Base-by-base conservation (phyloP, 2,113 vertebrate genomes). In the Pycnonotus jocosus region DNA sequence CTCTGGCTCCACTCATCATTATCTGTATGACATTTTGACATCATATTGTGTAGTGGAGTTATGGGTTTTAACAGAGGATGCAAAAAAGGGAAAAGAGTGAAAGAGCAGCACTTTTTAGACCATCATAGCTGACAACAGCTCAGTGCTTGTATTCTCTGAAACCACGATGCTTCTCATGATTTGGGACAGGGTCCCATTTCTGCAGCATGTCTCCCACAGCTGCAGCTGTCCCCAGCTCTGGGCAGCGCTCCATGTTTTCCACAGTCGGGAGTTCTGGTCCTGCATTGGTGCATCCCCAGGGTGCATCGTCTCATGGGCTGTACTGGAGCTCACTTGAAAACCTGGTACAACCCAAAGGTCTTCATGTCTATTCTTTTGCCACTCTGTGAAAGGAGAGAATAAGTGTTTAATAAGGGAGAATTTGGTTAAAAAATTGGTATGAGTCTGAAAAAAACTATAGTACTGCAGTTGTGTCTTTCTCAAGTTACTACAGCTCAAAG, bases 221-320 rank as follows among this genome's bases (percentile, higher is more conserved):
- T 69, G n/a, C 35, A 76, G 57, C 40, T 70, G 9, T 28, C 48
- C 37, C 40, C 2, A 1, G 17, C 65, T 71, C 38, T 33, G 12
- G 18, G 15, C 30, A 0, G 0, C 0, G 0, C 40, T 64, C 40
- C 0, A 1, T 3, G 1, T 53, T 88, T 92, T 68, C 31, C 21
- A 11, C 0, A 0, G 19, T 3, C 1, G 0, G 44, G 28, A 65
- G 37, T 57, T 64, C 6, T 48, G 23, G 15, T 50, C 25, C 45
- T 20, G 40, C 2, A 0, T n/a, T 56, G 23, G 10, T 18, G 30
- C 2, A 5, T 64, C 24, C n/a, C 27, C 11, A 33, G 35, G 24
- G 28, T 79, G 21, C n/a, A 44, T 40, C 1, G 0, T 45, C 28
- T 56, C 1, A 0, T 23, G 7, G 38, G 19, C 15, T 82, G 48